Conservation (phyloP, 1,140 invertebrate species). For the Thalassaphorura encarpata region DNA sequence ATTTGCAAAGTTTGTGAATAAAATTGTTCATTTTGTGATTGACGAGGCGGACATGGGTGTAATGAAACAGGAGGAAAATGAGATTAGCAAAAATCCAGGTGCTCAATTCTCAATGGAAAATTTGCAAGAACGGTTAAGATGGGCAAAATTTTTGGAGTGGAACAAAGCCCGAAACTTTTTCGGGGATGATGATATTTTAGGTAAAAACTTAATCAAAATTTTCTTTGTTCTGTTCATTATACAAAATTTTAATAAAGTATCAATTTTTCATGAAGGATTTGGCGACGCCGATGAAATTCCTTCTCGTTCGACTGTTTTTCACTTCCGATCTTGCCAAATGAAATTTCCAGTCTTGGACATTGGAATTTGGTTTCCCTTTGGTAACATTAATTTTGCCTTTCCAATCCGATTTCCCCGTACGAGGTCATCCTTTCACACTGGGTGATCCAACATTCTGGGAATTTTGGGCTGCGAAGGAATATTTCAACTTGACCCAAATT, state of each 20-base stretch:
- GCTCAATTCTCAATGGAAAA: not conserved
- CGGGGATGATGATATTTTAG: not conserved
- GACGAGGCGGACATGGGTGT: not conserved
- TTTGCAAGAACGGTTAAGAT: constrained; percentile 1
- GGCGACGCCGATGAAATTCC: constrained; percentile 12
- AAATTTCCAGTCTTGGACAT: not conserved
- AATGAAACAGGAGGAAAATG: not conserved
- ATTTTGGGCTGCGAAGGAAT: not conserved
- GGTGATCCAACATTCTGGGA: constrained; percentile 10
- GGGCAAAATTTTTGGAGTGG: constrained; percentile 7
- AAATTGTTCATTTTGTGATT: constrained; percentile 7
- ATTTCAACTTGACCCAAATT: not conserved
- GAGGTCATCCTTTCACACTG: not conserved
- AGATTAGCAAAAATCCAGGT: not conserved
- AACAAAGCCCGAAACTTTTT: constrained; percentile 1
- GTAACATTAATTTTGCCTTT: not conserved
- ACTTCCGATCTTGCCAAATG: not conserved
- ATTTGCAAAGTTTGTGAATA: constrained; percentile 5
- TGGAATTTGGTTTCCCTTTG: constrained; percentile 12
- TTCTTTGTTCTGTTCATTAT: not conserved
- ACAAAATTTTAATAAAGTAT: not conserved
- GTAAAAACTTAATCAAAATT: constrained; percentile 1
- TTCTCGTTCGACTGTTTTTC: not conserved
- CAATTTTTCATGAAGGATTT: not conserved
- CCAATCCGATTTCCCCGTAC: constrained; percentile 2